Evolutionary conservation across 2,888 invertebrate genomes (phyloP), one percentile per base, ranked within the genome.

Genomic region (Antitype chi): DNA sequence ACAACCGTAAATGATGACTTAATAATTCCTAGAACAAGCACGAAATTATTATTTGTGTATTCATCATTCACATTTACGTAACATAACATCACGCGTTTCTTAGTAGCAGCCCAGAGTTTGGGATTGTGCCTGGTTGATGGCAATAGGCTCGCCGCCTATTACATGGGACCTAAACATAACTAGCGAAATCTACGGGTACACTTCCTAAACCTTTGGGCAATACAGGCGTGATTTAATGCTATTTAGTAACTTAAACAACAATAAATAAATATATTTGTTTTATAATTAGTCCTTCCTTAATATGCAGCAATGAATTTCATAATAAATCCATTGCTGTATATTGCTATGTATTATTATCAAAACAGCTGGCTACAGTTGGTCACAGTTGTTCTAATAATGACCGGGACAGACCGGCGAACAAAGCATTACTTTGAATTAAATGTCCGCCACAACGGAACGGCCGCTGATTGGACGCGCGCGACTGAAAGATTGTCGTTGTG

Each of bases 381-480:
- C 70, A 62, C 81, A 62, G 71, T 75, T 78, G 66, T 70, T 72
- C 63, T 72, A 72, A 74, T 85, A 76, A 84, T 74, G 53, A 64
- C 52, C 23, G 70, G 32, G 23, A 68, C 49, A 38, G 72, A n/a
- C 43, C n/a, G 73, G 68, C 68, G 53, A 78, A 85, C 85, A 86
- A 85, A 89, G 85, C 88, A 87, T 85, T 86, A 87, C 83, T 74
- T 86, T 89, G 85, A 88, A 89, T 89, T 85, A 87, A 87, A 89
- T 80, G 87, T 86, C 84, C 78, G 78, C 82, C 68, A 70, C 81
- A 82, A 67, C 53, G 57, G 83, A 76, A 55, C 76, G 70, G 70
- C 60, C 47, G 75, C 74, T 90, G 86, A 88, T 88, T 88, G 85
- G 78, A 82, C n/a, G 69, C 53, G 72, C 63, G 55, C 52, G 66